Conservation (phyloP, 2,113 vertebrate genomes). For the Tichodroma muraria region DNA sequence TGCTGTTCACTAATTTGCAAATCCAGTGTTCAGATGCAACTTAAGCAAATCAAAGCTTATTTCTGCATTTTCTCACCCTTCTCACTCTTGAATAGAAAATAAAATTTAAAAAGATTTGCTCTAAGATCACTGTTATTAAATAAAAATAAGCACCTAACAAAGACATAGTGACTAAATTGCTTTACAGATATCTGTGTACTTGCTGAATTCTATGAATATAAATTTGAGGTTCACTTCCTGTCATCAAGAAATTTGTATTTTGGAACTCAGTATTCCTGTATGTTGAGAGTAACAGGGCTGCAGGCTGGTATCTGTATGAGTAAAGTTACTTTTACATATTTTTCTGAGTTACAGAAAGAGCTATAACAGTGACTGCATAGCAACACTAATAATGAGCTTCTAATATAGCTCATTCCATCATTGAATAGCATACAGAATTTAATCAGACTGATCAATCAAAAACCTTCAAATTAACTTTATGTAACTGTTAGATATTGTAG, state of each 20-base stretch:
- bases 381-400: neutral
- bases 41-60: neutral
- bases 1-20: neutral
- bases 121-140: neutral
- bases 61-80: neutral
- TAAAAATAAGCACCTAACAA: neutral
- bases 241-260: neutral
- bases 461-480: neutral
- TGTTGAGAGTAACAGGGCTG: neutral
- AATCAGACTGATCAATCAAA: neutral
- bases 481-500: neutral
- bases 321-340: neutral
- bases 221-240: neutral
- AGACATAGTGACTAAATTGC: neutral
- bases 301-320: neutral
- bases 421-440: neutral
- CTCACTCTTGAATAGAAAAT: neutral
- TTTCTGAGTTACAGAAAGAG: neutral
- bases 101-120: neutral
- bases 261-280: neutral
- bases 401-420: neutral
- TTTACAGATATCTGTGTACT: neutral
- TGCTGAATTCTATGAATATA: neutral
- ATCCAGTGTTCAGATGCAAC: neutral
- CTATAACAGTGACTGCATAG: neutral